Percentiles rank a stretch among this genome's conserved stretches.
Evolutionary conservation across 2,888 invertebrate genomes (phyloP).

Genomic region (Chelonus formosanus): DNA sequence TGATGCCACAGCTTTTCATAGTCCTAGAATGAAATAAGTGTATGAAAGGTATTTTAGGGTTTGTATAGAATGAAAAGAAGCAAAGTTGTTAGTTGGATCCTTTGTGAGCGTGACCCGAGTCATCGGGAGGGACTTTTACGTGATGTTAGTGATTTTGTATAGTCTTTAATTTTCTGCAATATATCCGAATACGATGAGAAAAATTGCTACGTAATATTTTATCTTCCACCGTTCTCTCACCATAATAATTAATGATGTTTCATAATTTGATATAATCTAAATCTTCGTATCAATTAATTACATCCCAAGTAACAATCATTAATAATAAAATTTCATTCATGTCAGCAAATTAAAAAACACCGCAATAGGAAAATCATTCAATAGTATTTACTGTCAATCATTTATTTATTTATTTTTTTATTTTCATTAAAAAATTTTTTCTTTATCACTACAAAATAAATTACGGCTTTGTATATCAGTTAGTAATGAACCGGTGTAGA

Average conservation of each 20-base stretch:
- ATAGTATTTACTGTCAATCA: too few species aligned
- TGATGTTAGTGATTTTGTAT: slow-evolving; percentile 19
- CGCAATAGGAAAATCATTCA: too few species aligned
- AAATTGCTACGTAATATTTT: not conserved
- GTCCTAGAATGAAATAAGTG: slow-evolving; percentile 20
- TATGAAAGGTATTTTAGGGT: slow-evolving; percentile 16
- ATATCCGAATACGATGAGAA: slow-evolving; percentile 5
- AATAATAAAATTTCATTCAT: too few species aligned
- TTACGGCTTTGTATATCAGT: too few species aligned
- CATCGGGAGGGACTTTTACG: slow-evolving; percentile 13
- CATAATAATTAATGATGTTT: not conserved
- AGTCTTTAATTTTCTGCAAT: slow-evolving; percentile 22
- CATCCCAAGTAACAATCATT: too few species aligned
- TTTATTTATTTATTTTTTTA: too few species aligned
- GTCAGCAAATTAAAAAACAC: too few species aligned
- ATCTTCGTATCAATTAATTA: too few species aligned
- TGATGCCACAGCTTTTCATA: slow-evolving; percentile 30
- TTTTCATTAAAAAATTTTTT: too few species aligned
- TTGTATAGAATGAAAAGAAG: not conserved
- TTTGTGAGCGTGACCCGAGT: slow-evolving; percentile 27
- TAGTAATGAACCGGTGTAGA: too few species aligned
- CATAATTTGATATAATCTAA: not conserved
- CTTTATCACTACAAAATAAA: too few species aligned
- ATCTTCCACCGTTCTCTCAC: not conserved
- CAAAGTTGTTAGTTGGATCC: slow-evolving; percentile 23